phyloP scores from a whole-genome alignment of 2,797 vertebrate genomes.

The Morus bassanus region DNA sequence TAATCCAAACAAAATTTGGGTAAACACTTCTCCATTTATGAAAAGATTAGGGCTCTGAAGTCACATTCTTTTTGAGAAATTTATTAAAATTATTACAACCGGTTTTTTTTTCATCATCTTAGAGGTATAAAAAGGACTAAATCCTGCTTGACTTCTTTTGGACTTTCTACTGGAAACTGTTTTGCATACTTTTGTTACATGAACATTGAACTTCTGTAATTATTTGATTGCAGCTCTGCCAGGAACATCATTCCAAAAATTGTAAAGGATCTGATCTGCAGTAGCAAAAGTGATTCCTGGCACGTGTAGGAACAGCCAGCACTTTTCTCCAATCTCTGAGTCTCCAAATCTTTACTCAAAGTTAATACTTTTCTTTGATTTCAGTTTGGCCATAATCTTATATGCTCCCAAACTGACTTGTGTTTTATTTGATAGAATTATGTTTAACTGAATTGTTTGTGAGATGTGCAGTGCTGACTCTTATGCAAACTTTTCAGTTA shows the following conservation, averaged over 20 bases:
- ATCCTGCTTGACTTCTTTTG: neutral
- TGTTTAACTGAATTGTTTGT: neutral
- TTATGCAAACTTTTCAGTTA: neutral
- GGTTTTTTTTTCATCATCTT: neutral
- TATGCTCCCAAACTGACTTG: neutral
- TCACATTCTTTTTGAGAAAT: neutral
- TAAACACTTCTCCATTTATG: neutral
- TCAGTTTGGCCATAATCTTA: neutral
- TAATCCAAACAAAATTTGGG: neutral
- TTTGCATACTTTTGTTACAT: constrained; percentile 24
- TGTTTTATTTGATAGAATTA: neutral
- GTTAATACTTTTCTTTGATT: constrained; percentile 4
- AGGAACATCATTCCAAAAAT: constrained; percentile 20
- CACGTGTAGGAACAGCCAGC: neutral
- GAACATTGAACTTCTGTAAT: constrained; percentile 22
- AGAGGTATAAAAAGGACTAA: constrained; percentile 34
- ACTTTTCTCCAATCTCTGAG: neutral
- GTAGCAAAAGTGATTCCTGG: neutral
- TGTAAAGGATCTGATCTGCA: neutral
- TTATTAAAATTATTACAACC: neutral
- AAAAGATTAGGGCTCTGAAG: neutral
- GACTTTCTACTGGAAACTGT: constrained; percentile 6
- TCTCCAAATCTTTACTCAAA: neutral
- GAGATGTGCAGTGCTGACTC: neutral
- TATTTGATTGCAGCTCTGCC: constrained; percentile 31